Percentiles rank a stretch among this genome's conserved stretches.
Conservation (phyloP, 2,797 vertebrate genomes). For the Cyclopterus lumpus region DNA sequence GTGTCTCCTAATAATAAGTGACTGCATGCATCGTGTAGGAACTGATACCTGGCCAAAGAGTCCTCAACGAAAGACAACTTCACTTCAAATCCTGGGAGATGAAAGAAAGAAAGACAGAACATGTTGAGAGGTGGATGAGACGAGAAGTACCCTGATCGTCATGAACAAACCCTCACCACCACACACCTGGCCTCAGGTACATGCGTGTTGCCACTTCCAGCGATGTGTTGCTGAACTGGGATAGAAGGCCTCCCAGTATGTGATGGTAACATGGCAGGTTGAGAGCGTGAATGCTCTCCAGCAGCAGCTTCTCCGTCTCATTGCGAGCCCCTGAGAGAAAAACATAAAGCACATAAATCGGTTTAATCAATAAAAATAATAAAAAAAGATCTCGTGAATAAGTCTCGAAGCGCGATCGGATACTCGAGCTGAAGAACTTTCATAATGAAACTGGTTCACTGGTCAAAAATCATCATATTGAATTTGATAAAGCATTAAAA, state of each 20-base stretch:
- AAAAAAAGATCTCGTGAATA: too few species aligned
- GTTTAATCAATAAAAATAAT: too few species aligned
- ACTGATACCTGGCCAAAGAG: constrained; percentile 77
- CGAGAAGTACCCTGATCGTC: not conserved
- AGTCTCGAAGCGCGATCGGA: too few species aligned
- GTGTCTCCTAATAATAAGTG: not conserved
- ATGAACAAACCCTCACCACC: not conserved
- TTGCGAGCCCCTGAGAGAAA: constrained; percentile 87
- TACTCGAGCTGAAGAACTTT: too few species aligned
- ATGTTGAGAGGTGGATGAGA: not conserved
- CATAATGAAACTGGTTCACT: too few species aligned
- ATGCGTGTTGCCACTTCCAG: constrained; percentile 86
- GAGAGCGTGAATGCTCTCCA: constrained; percentile 80
- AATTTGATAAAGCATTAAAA: too few species aligned
- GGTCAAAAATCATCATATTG: too few species aligned
- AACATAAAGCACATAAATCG: not conserved
- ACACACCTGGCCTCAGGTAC: constrained; percentile 89
- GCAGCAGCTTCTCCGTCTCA: constrained; percentile 84
- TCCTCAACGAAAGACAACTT: constrained; percentile 88
- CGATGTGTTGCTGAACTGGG: constrained; percentile 77
- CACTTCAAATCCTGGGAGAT: constrained; percentile 84
- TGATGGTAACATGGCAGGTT: constrained; percentile 85
- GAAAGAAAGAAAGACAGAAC: not conserved
- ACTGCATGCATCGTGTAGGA: not conserved
- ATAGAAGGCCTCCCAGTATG: constrained; percentile 75